Evolutionary conservation across 2,113 vertebrate genomes (phyloP).

Genomic region (Stegostoma tigrinum): DNA sequence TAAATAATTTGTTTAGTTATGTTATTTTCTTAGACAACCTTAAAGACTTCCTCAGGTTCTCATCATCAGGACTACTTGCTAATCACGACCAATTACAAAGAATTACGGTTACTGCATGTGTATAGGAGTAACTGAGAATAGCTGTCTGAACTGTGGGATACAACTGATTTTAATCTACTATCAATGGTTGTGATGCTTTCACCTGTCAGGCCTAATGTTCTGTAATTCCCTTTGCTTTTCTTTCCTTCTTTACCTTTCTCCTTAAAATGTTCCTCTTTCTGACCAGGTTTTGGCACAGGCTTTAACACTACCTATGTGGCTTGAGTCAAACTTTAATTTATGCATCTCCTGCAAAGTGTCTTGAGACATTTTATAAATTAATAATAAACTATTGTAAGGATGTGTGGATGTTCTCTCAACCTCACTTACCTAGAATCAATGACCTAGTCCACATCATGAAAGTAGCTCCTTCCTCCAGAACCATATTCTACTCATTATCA

Average conservation of each 20-base stretch:
- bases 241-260: too few relatives aligned
- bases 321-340: too few relatives aligned
- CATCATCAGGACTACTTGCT: neutral
- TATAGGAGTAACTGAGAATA: neutral
- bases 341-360: too few relatives aligned
- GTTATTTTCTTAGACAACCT: neutral
- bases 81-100: neutral
- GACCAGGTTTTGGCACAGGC: too few relatives aligned
- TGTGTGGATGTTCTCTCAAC: neutral
- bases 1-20: neutral
- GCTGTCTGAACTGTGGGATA: neutral
- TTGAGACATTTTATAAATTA: too few relatives aligned
- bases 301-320: too few relatives aligned
- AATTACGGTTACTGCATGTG: neutral
- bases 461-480: neutral
- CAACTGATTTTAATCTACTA: too few relatives aligned
- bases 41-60: neutral
- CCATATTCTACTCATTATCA: neutral
- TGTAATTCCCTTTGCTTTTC: too few relatives aligned
- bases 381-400: neutral
- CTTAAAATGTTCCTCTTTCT: too few relatives aligned
- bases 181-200: too few relatives aligned
- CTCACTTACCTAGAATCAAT: neutral
- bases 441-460: too few relatives aligned
- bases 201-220: too few relatives aligned